A percentile compares a stretch with the other conserved stretches of the same genome.
phyloP scores from a whole-genome alignment of 2,888 invertebrate genomes.

The Ormia ochracea region DNA sequence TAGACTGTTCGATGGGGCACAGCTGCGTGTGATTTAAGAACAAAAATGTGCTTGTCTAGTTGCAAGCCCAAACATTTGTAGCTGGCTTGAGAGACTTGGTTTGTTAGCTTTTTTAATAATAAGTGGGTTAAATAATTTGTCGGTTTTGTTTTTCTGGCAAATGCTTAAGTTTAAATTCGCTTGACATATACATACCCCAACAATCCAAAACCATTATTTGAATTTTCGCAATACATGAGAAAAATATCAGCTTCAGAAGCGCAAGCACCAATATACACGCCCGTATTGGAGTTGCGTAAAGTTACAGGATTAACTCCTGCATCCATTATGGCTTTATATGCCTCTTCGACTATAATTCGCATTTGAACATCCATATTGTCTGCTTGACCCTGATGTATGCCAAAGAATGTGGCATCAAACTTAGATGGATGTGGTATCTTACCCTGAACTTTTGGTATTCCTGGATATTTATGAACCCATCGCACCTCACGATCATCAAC shows the following conservation, averaged over 20 bases:
- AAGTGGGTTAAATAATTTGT: no score
- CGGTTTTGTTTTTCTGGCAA: no score
- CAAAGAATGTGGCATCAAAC: slow-evolving; percentile 87
- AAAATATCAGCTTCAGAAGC: slow-evolving; percentile 85
- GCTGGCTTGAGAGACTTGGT: no score
- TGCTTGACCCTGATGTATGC: slow-evolving; percentile 85
- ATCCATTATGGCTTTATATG: slow-evolving; percentile 87
- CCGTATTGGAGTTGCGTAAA: slow-evolving; percentile 82
- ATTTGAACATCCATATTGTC: slow-evolving; percentile 88
- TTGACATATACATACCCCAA: slow-evolving; percentile 77
- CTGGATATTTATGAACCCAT: slow-evolving; percentile 85
- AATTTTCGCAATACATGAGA: slow-evolving; percentile 82
- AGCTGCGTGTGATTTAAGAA: no score
- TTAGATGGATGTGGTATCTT: slow-evolving; percentile 83
- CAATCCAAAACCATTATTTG: slow-evolving; percentile 77
- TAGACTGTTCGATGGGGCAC: no score
- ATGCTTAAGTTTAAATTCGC: no score
- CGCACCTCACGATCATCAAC: slow-evolving; percentile 87
- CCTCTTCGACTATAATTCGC: slow-evolving; percentile 85
- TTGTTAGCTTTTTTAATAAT: no score
- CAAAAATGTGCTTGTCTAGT: no score
- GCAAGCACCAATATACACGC: slow-evolving; percentile 85
- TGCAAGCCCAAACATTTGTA: no score
- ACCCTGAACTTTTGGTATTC: slow-evolving; percentile 85
- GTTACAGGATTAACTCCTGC: slow-evolving; percentile 83